Base-by-base conservation (phyloP, 2,888 invertebrate species). In the Volucella zonaria region DNA sequence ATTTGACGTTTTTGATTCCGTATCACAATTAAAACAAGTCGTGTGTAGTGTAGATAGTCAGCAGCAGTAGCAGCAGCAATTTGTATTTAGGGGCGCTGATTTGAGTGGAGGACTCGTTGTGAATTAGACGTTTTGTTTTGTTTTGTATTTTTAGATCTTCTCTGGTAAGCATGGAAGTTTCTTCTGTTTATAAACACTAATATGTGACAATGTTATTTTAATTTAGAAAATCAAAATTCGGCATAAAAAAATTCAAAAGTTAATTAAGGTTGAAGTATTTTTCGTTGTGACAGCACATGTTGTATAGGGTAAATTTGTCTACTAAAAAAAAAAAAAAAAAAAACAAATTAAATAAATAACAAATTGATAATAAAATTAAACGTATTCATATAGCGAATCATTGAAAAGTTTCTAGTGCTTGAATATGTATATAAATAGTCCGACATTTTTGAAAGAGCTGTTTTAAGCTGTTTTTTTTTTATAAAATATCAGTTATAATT, bases 1-100 rank as follows among this genome's bases (percentile, higher is more conserved):
- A 79, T 79, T 79, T 79, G 71, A 73, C 71, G 71, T 79, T 77
- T 70, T 70, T 62, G 59, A 49, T 70, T 56, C 31, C 42, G 47
- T 73, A 73, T 73, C 78, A 73, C 66, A 71, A 78, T 66, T 78
- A 66, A 31, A 71, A 71, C 58, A 71, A 56, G 62, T 70, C 45
- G 64, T 31, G 31, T 40, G 42, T 15, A 40, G 64, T 31, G 15
- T 40, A 42, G 42, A 40, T 79, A 70, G 54, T 23, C 40, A 61
- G 9, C 38, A 62, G 67, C 31, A 31, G 6, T 31, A 31, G 31
- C 6, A 31, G 31, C 31, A 31, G 31, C 31, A 31, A 31, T 40
- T 76, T 9, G 18, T 43, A 59, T 38, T 61, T 14, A 31, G 47
- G 38, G 45, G 23, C 15, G 62, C 43, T 31, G 38, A 54, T 62